Base-by-base conservation (phyloP, 2,113 vertebrate species). In the Sylvia atricapilla region DNA sequence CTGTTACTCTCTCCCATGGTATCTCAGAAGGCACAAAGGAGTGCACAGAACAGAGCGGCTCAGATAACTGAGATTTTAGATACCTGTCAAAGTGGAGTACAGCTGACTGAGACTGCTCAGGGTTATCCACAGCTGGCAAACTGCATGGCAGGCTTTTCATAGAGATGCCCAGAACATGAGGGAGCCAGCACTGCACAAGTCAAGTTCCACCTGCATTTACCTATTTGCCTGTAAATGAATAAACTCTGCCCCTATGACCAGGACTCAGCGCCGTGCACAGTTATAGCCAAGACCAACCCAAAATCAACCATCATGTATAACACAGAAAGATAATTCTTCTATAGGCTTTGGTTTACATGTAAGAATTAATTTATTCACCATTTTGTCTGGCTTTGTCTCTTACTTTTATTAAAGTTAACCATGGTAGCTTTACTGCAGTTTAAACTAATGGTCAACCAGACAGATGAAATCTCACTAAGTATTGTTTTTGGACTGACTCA, bases 381-480 rank as follows among this genome's bases (percentile, higher is more conserved):
- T 70, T 93, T 84, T 81, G 7, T 67, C 90, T 77, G 55, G 15
- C 44, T 88, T 91, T 70, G 58, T 74, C 41, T 91, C 72, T 60
- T 37, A 30, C 66, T 93, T 90, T 80, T 41, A 67, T 78, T 70
- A 82, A 89, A 91, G 60, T 37, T 74, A 93, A 93, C 73, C 15
- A 10, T 77, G 44, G 74, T 62, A 95, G 72, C 25, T 94, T 78
- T 81, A 92, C 44, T 69, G 49, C 24, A 67, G 52, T 75, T 93
- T 63, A 93, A 93, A 60, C 27, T 77, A 93, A 91, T 88, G 85
- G 70, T 85, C 85, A 95, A 94, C 75, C 75, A 84, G 70, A 66
- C 62, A 93, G 91, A 95, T 90, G 76, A 94, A 90, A 96, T 95
- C 90, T 84, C 83, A 90, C 14, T 33, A 76, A 93, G 74, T 53